Base-by-base conservation (phyloP, 2,113 vertebrate species). In the Malurus elegans region DNA sequence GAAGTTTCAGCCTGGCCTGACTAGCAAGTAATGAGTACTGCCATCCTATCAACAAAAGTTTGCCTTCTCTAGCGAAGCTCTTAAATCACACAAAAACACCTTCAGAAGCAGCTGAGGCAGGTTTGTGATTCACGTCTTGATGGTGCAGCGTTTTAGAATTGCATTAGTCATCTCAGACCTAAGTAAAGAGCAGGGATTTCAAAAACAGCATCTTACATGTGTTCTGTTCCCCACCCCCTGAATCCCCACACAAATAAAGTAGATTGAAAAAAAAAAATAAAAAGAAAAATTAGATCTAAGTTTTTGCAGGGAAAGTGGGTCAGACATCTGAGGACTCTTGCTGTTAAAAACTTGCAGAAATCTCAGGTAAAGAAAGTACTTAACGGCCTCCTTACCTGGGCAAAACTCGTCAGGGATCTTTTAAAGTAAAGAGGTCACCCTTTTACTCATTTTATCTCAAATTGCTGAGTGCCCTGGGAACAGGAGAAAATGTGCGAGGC, bases 361-460 rank as follows among this genome's bases (percentile, higher is more conserved):
- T 95, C 91, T 82, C 78, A 73, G 42, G 74, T 79, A 72, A 92
- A 65, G 84, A 85, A 92, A 92, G 62, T 90, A 87, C 66, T 82
- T 72, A 75, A 82, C 4, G 1, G 47, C 76, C 80, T 79, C 66
- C 21, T 96, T 95, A 92, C 61, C 86, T 89, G 70, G 79, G 32
- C 69, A 82, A 79, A 85, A 65, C 40, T 75, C 40, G 72, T 78
- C 78, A 92, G 28, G 40, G n/a, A 44, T 71, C 48, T 72, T 83
- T 89, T 84, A 86, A 88, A 57, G 82, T 64, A 82, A 96, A 89
- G 91, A 93, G 80, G 80, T 87, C 61, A 92, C 79, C 65, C 44
- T 91, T 94, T 79, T 88, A 78, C 88, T 70, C 71, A 54, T 90
- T 95, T 94, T 86, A 61, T 72, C 88, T 92, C 85, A 86, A 79